These are phyloP conservation scores for Eunapius fragilis DNA, from an alignment of 37 sponge, comb jelly and placozoan species.

Conservation along the genomic window DNA sequence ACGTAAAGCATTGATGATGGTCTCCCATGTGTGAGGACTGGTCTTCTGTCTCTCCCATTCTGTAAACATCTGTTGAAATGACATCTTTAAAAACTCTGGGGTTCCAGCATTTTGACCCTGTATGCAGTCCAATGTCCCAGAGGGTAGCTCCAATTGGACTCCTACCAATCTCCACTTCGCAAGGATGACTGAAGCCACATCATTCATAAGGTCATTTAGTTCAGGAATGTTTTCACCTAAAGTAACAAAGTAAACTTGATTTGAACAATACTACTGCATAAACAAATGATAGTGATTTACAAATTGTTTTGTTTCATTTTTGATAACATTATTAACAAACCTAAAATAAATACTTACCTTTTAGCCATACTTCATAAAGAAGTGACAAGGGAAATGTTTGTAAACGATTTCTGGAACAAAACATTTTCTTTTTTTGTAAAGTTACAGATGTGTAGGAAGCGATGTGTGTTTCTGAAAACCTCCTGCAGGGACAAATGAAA, in stretches of 20 bases:
- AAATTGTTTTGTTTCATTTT: too few species aligned
- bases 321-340: too few species aligned
- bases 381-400: background rate
- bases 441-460: background rate
- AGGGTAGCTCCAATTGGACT: background rate
- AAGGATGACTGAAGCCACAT: background rate
- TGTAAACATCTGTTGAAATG: background rate
- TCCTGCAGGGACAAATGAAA: background rate
- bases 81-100: background rate
- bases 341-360: too few species aligned
- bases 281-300: too few species aligned
- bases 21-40: background rate
- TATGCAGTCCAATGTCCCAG: background rate
- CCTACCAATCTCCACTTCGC: background rate
- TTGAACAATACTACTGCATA: too few species aligned
- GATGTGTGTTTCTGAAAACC: background rate
- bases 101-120: background rate
- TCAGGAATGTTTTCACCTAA: background rate
- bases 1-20: background rate
- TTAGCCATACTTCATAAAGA: background rate
- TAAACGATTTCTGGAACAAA: background rate
- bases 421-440: background rate
- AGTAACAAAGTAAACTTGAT: too few species aligned
- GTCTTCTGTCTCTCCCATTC: background rate
- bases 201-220: background rate